Percentiles rank a stretch among this genome's conserved stretches.
Evolutionary conservation across 2,113 vertebrate genomes (phyloP).

Genomic region (Pelmatolapia mariae): DNA sequence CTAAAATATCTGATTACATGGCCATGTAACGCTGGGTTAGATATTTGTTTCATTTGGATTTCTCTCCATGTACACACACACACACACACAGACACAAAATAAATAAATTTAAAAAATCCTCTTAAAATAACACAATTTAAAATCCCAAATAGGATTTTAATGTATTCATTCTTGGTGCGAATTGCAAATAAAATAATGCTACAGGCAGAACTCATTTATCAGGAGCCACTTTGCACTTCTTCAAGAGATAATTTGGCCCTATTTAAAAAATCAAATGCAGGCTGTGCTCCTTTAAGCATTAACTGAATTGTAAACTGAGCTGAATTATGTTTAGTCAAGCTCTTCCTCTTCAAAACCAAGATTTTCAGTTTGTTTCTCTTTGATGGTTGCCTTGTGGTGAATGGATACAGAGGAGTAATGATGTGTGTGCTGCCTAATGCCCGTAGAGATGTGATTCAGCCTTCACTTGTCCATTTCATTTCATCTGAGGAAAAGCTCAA

Average conservation of each 20-base stretch:
- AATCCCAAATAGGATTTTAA: not conserved
- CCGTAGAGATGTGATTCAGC: not conserved
- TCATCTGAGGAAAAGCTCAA: not conserved
- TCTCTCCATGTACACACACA: not conserved
- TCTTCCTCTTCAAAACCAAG: not conserved
- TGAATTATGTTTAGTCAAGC: not conserved
- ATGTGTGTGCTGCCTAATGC: not conserved
- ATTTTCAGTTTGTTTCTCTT: not conserved
- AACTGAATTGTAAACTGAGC: not conserved
- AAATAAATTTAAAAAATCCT: not conserved
- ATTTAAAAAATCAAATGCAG: not conserved
- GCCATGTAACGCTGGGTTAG: not conserved
- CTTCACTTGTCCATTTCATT: not conserved
- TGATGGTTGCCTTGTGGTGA: not conserved
- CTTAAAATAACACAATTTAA: not conserved
- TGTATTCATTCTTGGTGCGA: not conserved
- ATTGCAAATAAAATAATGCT: not conserved
- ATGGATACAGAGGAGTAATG: not conserved
- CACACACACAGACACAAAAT: not conserved
- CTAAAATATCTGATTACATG: not conserved
- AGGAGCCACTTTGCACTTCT: not conserved
- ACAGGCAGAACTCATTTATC: not conserved
- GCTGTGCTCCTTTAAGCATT: not conserved
- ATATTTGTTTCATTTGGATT: not conserved
- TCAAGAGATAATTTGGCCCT: not conserved